Base-by-base conservation (phyloP, 2,888 invertebrate species). In the Cataglyphis altisquamis region DNA sequence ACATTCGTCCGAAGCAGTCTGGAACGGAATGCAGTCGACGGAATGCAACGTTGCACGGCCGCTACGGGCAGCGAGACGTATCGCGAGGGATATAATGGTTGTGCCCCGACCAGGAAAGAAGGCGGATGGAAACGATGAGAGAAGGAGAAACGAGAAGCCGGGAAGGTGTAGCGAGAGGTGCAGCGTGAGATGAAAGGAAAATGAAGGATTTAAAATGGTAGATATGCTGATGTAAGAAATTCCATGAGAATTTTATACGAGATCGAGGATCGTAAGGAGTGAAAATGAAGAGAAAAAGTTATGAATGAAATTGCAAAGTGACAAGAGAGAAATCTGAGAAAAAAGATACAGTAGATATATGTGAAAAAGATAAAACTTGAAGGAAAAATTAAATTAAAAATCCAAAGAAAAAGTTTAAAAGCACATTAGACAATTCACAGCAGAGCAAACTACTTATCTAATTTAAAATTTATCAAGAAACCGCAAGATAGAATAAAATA, bases 151-250 rank as follows among this genome's bases (percentile, higher is more conserved):
- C 55, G 63, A 72, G 72, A 62, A 84, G 63, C 70, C 62, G 78
- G 83, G 48, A 2, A 52, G 48, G 84, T 86, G 81, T 74, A 82
- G 85, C 83, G 82, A 67, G 85, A 87, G 87, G 84, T 78, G 78
- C 60, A 78, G 84, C 81, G 81, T 60, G 83, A 60, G 63, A 80
- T 77, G 55, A 84, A 84, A 84, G 84, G 70, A 68, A 78, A 78
- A 74, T 82, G 81, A 86, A 70, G 82, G 82, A 74, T 75, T 81
- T 70, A 80, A 72, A 52, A 55, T 77, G 81, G 64, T 45, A 78
- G 45, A 78, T 70, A 78, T 18, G 68, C 70, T 70, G 78, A 78
- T 77, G 41, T 32, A 32, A 78, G 77, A 57, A 74, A 83, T 77
- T 83, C 81, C 66, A 60, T 29, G 62, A 48, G 48, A n/a, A 18